Conservation (phyloP, 1,140 invertebrate genomes). For the Drosophila kikkawai region DNA sequence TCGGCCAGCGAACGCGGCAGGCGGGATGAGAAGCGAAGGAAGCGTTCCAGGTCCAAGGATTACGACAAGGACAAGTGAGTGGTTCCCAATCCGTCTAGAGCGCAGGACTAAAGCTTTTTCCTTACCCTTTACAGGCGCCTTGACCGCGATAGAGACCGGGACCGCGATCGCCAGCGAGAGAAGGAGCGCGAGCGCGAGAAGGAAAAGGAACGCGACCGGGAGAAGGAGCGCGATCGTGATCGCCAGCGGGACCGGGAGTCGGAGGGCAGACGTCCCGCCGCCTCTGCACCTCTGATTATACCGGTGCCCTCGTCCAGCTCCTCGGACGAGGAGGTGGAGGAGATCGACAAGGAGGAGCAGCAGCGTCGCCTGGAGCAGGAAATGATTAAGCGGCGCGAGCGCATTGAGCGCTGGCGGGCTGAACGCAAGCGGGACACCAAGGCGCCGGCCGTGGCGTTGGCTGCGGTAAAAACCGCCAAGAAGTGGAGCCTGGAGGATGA, state of each 20-base stretch:
- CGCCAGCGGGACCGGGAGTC: conserved; percentile 58
- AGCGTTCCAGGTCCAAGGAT: conserved; percentile 84
- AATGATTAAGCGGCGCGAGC: conserved; percentile 97
- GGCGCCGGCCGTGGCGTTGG: conserved; percentile 58
- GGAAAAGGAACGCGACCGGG: conserved; percentile 80
- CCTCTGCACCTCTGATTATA: conserved; percentile 48
- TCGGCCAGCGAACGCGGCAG: conserved; percentile 86
- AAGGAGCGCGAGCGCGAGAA: conserved; percentile 80
- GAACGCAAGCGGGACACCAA: conserved; percentile 92
- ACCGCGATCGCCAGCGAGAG: conserved; percentile 82
- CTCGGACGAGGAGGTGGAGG: conserved; percentile 67
- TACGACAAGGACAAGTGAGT: conserved; percentile 78
- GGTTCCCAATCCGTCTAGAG: fast-evolving
- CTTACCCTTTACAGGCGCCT: conserved; percentile 63
- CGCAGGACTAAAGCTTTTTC: too few species aligned
- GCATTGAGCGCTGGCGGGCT: conserved; percentile 96
- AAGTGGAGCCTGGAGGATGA: conserved; percentile 97
- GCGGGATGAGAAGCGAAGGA: conserved; percentile 75
- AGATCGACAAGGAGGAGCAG: conserved; percentile 89
- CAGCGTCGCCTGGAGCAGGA: conserved; percentile 96
- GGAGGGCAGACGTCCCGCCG: conserved; percentile 47
- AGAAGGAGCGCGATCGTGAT: conserved; percentile 59
- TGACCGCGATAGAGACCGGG: conserved; percentile 80
- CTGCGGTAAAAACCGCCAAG: conserved; percentile 87
- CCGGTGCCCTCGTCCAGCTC: conserved; percentile 65